Conservation (phyloP, 2,888 invertebrate species). For the Eilema sororculum region DNA sequence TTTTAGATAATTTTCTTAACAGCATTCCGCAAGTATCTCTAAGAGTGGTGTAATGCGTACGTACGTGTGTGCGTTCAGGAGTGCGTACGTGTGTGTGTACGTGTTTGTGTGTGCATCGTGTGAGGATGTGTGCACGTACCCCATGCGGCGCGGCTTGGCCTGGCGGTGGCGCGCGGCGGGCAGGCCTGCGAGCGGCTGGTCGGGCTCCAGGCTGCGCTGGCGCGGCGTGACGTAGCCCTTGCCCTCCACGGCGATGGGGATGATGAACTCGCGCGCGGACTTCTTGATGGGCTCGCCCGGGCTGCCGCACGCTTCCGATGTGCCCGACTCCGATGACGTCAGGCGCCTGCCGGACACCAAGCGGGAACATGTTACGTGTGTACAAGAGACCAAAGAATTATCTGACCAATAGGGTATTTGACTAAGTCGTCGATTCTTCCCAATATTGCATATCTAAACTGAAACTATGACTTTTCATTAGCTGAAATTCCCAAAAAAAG, state of each 20-base stretch:
- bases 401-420: too few species aligned
- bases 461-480: too few species aligned
- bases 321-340: slow-evolving; percentile 89
- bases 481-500: too few species aligned
- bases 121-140: slow-evolving; percentile 70
- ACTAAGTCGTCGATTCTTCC: too few species aligned
- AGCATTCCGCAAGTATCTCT: too few species aligned
- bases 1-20: too few species aligned
- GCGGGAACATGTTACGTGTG: background rate
- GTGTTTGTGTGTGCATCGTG: background rate
- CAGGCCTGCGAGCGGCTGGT: slow-evolving; percentile 61
- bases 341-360: slow-evolving; percentile 64
- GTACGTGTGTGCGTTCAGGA: too few species aligned
- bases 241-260: slow-evolving; percentile 97
- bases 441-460: too few species aligned
- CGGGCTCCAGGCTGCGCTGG: slow-evolving; percentile 92
- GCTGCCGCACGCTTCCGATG: slow-evolving; percentile 82
- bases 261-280: slow-evolving; percentile 96
- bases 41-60: too few species aligned
- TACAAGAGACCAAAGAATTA: too few species aligned
- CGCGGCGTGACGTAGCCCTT: slow-evolving; percentile 94
- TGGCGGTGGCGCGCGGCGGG: slow-evolving; percentile 39
- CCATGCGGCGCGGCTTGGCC: slow-evolving; percentile 88
- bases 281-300: slow-evolving; percentile 91
- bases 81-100: background rate